Evolutionary conservation across 2,113 vertebrate genomes (phyloP).

Genomic region (Mormoops blainvillei): DNA sequence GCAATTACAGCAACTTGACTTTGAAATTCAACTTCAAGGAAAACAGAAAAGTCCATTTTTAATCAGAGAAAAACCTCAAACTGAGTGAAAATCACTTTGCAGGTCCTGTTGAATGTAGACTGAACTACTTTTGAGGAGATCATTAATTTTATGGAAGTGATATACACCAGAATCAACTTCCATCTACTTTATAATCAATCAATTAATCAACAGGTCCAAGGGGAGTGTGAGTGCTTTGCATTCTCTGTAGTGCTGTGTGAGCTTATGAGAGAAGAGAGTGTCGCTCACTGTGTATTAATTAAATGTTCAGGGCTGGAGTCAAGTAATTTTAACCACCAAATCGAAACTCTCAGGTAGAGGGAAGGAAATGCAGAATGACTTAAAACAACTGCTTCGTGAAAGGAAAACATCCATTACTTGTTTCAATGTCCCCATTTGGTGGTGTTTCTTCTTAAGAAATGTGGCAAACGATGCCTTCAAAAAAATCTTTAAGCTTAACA

Average conservation of each 20-base stretch:
- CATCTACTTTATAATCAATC: neutral
- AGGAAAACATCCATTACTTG: neutral
- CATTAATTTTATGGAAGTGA: conserved; percentile 35
- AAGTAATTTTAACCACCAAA: neutral
- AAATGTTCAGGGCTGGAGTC: neutral
- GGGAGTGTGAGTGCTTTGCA: neutral
- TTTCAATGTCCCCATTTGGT: neutral
- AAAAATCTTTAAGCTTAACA: neutral
- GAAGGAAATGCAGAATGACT: conserved; percentile 4
- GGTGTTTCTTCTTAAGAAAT: neutral
- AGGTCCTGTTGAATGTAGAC: neutral
- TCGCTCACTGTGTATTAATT: neutral
- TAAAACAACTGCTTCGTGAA: neutral
- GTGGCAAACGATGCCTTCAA: neutral
- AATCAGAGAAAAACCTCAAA: conserved; percentile 13
- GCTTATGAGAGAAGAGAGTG: neutral
- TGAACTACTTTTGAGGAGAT: conserved; percentile 10
- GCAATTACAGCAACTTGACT: neutral
- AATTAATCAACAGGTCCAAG: neutral
- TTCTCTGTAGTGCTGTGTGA: neutral
- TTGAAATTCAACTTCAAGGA: conserved; percentile 31
- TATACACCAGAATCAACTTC: neutral
- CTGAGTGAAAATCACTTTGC: neutral
- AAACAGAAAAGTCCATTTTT: conserved; percentile 1
- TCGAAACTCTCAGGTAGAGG: neutral